Conservation (phyloP, 2,113 vertebrate species). For the Etheostoma spectabile region DNA sequence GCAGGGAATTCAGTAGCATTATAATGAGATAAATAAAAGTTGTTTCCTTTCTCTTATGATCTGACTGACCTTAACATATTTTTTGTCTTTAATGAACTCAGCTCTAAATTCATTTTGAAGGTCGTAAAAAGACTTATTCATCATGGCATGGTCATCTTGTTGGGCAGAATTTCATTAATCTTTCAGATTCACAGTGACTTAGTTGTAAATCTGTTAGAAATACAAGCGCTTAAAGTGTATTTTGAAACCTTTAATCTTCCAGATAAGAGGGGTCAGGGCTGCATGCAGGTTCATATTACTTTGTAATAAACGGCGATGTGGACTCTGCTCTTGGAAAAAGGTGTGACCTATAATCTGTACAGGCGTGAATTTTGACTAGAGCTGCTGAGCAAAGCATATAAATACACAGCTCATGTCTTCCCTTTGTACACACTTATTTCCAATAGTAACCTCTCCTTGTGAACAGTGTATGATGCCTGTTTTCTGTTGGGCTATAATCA, state of each 20-base stretch:
- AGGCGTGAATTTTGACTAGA: slow-evolving; percentile 21
- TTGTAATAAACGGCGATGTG: neutral
- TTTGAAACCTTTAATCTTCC: slow-evolving; percentile 28
- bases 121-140: neutral
- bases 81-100: neutral
- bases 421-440: slow-evolving; percentile 7
- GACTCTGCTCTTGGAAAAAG: slow-evolving; percentile 41
- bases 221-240: neutral
- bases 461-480: slow-evolving; percentile 10
- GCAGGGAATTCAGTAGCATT: too few relatives aligned
- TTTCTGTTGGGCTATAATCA: slow-evolving; percentile 30
- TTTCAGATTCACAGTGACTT: neutral
- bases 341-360: slow-evolving; percentile 36
- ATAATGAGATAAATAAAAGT: too few relatives aligned
- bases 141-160: neutral
- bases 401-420: slow-evolving; percentile 8
- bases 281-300: slow-evolving; percentile 30
- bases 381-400: neutral
- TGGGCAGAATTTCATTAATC: slow-evolving; percentile 10
- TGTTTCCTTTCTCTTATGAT: too few relatives aligned
- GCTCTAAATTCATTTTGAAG: neutral
- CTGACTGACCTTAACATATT: too few relatives aligned
- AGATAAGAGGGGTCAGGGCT: slow-evolving; percentile 30
- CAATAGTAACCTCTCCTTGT: neutral
- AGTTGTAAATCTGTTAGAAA: slow-evolving; percentile 6